Conservation (phyloP, 2,113 vertebrate species). For the Danionella cerebrum region DNA sequence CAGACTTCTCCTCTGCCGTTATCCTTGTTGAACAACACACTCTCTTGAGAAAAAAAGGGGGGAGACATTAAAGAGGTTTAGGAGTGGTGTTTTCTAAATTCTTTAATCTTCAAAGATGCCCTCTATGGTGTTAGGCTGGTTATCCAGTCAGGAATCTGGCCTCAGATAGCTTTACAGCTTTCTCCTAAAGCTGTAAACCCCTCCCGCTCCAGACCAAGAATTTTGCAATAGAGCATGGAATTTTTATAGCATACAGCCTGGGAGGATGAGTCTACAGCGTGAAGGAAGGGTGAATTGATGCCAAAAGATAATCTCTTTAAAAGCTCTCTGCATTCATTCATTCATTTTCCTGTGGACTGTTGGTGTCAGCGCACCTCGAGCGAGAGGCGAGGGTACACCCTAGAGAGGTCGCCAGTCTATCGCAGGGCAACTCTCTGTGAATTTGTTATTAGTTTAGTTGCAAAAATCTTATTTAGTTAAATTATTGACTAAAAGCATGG, state of each 20-base stretch:
- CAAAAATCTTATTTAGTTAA: too few species aligned
- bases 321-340: too few species aligned
- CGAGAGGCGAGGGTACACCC: too few species aligned
- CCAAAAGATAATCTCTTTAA: too few species aligned
- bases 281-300: too few species aligned
- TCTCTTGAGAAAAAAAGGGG: constrained; percentile 1
- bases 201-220: constrained; percentile 44
- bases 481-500: too few species aligned
- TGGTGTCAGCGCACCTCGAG: too few species aligned
- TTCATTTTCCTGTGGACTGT: too few species aligned
- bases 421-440: too few species aligned
- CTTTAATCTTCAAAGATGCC: constrained; percentile 54
- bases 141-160: constrained; percentile 32
- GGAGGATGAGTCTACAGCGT: neutral
- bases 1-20: constrained; percentile 31
- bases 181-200: constrained; percentile 51
- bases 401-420: too few species aligned
- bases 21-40: constrained; percentile 15
- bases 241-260: constrained; percentile 32
- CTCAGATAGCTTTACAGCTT: constrained; percentile 44
- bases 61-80: constrained; percentile 42
- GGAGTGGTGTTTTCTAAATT: constrained; percentile 44
- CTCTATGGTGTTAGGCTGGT: constrained; percentile 34
- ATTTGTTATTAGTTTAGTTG: too few species aligned
- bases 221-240: constrained; percentile 47